Base-by-base conservation (phyloP, 2,888 invertebrate genomes). In the Chouioia cunea region DNA sequence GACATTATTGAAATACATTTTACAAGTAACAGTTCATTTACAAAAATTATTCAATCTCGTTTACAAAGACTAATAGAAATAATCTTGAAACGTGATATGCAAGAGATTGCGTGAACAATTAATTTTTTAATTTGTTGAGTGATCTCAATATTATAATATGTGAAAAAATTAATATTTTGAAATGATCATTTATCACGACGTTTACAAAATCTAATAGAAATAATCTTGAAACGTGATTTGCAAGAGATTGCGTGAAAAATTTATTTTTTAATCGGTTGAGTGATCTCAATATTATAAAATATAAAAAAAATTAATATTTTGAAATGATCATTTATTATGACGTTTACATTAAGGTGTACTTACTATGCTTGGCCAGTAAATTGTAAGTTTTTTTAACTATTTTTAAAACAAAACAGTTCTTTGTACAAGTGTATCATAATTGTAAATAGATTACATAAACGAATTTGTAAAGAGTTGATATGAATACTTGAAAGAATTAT, bases 361-460 rank as follows among this genome's bases (percentile, higher is more conserved):
- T 70, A 70, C 62, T 67, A 65, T 36, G 52, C 62, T 70, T 23
- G 46, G 56, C 56, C 47, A 65, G 67, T 73, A 70, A 59, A 43
- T 62, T 65, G 20, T 62, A 57, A 54, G 27, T 70, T 73, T 70
- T 57, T 60, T 70, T n/a, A 56, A 50, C 46, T 53, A 59, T 16
- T 60, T 70, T 70, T 50, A n/a, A 64, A 70, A 53, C 52, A 59
- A 50, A 59, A 58, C 48, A 69, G 10, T 36, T 70, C 20, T 14
- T 68, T 65, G 56, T 50, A 22, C 69, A 65, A 71, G 48, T 74
- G 71, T 74, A 74, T 71, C 63, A 69, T 73, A 74, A 65, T 71
- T 74, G 71, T 74, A 74, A 56, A 74, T 71, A 74, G 66, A 23
- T 62, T 62, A 56, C 56, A 65, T 58, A 71, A 67, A 60, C 18